Evolutionary conservation across 2,797 vertebrate species (phyloP).

Genomic region (Cynodonichthys magdalenae): DNA sequence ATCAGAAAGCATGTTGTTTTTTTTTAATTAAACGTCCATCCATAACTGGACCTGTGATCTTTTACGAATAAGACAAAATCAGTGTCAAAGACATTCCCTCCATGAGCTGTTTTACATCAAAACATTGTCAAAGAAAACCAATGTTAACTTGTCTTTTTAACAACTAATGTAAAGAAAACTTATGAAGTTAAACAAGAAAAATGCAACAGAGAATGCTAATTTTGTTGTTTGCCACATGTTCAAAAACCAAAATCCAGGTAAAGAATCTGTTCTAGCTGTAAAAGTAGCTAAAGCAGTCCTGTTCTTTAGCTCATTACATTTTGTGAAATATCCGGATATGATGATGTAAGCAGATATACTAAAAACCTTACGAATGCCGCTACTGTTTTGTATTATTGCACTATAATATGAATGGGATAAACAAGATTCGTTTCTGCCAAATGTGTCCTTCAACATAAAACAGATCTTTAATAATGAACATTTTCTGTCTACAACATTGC

Average conservation of each 20-base stretch:
- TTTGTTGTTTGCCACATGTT: conserved; percentile 4
- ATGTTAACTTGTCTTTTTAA: conserved; percentile 11
- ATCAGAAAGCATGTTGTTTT: not conserved
- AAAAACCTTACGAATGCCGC: conserved; percentile 1
- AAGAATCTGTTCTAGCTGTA: conserved; percentile 25
- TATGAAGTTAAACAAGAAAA: conserved; percentile 2
- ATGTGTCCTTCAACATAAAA: conserved; percentile 17
- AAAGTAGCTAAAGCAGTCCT: conserved; percentile 51
- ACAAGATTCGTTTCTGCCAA: conserved; percentile 15
- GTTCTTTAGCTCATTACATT: conserved; percentile 19
- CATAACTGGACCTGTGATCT: conserved; percentile 1
- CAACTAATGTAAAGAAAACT: conserved; percentile 16
- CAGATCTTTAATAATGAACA: not conserved
- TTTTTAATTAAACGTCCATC: not conserved
- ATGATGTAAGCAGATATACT: conserved; percentile 9
- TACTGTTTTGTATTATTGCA: conserved; percentile 18
- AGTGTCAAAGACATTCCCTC: conserved; percentile 36
- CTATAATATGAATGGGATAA: conserved; percentile 15
- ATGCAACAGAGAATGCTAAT: not conserved
- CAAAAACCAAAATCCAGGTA: conserved; percentile 16
- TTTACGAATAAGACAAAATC: conserved; percentile 14
- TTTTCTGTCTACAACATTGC: conserved; percentile 12
- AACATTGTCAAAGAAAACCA: conserved; percentile 25
- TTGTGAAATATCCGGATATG: conserved; percentile 20
- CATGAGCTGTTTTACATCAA: conserved; percentile 44